These are phyloP conservation scores for Nylanderia fulva DNA, from an alignment of 1,140 invertebrate genomes.

Conservation along the genomic window DNA sequence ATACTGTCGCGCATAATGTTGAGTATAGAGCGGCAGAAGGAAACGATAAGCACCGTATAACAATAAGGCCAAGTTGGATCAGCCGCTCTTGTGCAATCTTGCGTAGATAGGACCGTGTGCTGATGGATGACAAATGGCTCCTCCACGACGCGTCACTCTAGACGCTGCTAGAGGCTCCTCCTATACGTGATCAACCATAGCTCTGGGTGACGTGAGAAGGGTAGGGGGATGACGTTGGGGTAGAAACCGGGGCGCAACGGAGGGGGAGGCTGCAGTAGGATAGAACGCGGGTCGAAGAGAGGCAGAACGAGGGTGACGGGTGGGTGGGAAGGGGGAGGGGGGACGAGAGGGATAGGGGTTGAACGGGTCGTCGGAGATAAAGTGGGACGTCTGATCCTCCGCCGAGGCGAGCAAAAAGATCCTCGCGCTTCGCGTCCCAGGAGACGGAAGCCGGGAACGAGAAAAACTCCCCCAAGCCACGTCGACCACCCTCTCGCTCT, in stretches of 20 bases:
- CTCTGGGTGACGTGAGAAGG: conserved; percentile 74
- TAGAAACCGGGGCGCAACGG: conserved; percentile 73
- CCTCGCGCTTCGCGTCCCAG: conserved; percentile 82
- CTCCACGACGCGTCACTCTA: conserved; percentile 84
- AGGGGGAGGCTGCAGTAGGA: conserved; percentile 73
- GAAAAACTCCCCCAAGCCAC: conserved; percentile 83
- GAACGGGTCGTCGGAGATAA: conserved; percentile 82
- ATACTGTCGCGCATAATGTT: not conserved
- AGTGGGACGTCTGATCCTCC: conserved; percentile 83
- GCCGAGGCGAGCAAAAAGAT: conserved; percentile 83
- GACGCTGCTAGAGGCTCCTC: conserved; percentile 81
- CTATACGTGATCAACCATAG: conserved; percentile 84
- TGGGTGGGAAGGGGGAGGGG: not conserved
- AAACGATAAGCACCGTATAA: conserved; percentile 61
- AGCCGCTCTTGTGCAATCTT: conserved; percentile 70
- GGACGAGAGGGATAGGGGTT: conserved; percentile 57
- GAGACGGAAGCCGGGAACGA: conserved; percentile 84
- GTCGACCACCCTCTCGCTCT: conserved; percentile 60
- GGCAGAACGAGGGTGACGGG: conserved; percentile 60
- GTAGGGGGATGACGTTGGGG: conserved; percentile 67
- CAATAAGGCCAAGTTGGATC: conserved; percentile 67
- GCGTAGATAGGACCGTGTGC: conserved; percentile 73
- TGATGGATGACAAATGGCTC: conserved; percentile 85
- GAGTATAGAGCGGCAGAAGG: conserved; percentile 52
- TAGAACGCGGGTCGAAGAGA: conserved; percentile 69